phyloP scores from a whole-genome alignment of 2,888 invertebrate species.

The Ecliptopera silaceata region DNA sequence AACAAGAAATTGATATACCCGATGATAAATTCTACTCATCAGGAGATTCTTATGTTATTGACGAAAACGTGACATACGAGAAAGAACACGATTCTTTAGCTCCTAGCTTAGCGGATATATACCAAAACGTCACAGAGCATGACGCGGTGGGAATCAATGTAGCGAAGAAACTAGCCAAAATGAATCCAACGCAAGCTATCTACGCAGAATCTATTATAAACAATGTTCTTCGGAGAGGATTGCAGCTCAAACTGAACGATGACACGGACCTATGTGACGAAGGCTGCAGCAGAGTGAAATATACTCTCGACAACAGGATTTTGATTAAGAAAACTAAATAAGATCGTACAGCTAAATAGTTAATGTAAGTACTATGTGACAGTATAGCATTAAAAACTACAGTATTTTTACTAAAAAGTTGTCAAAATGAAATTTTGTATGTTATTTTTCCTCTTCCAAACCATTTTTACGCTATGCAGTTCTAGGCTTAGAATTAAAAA shows the following conservation, averaged over 20 bases:
- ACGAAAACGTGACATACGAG: neutral
- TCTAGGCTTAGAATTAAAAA: too few relatives aligned
- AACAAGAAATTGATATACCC: neutral
- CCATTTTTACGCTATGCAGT: too few relatives aligned
- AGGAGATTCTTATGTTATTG: neutral
- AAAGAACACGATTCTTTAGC: neutral
- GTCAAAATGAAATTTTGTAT: too few relatives aligned
- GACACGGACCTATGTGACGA: constrained; percentile 37
- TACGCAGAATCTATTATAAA: constrained; percentile 40
- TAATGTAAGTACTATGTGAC: too few relatives aligned
- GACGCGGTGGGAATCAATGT: constrained; percentile 38
- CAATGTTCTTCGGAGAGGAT: constrained; percentile 34
- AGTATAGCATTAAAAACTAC: too few relatives aligned
- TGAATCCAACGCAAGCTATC: constrained; percentile 37
- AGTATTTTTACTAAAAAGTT: too few relatives aligned
- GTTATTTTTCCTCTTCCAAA: too few relatives aligned
- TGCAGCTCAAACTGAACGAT: constrained; percentile 34
- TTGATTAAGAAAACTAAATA: neutral
- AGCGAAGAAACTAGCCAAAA: constrained; percentile 37
- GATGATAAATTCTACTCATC: neutral
- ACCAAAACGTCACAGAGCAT: constrained; percentile 29
- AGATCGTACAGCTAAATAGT: neutral
- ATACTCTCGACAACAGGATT: constrained; percentile 8
- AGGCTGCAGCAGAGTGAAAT: constrained; percentile 12
- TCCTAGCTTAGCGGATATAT: neutral